Conservation (phyloP, 2,888 invertebrate genomes). For the Catocala fraxini region DNA sequence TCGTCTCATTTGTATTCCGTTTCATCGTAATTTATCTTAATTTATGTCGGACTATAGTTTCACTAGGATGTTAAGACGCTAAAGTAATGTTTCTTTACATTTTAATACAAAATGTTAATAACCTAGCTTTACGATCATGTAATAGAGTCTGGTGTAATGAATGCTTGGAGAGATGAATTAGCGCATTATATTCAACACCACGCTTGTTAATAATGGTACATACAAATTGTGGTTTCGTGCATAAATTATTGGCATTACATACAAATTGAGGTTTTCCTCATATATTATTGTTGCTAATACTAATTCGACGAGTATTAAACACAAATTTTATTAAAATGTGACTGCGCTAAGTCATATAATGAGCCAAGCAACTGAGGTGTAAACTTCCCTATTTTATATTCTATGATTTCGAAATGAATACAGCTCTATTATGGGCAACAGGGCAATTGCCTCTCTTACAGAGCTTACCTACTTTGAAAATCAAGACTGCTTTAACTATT, state of each 20-base stretch:
- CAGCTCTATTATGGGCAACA: too few relatives aligned
- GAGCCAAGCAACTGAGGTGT: not conserved
- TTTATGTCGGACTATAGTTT: constrained; percentile 26
- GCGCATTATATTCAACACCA: constrained; percentile 26
- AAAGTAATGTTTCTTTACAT: constrained; percentile 13
- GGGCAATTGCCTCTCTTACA: too few relatives aligned
- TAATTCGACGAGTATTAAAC: too few relatives aligned
- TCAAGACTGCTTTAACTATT: too few relatives aligned
- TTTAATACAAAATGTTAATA: constrained; percentile 18
- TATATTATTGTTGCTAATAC: constrained; percentile 15
- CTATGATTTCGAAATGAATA: not conserved
- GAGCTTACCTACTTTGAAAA: too few relatives aligned
- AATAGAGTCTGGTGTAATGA: constrained; percentile 13
- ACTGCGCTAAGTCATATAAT: not conserved
- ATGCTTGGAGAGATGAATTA: constrained; percentile 2
- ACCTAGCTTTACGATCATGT: constrained; percentile 13
- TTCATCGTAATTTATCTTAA: constrained; percentile 29
- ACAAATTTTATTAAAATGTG: constrained; percentile 5
- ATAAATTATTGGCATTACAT: constrained; percentile 11
- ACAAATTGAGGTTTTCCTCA: constrained; percentile 13
- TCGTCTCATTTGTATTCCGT: constrained; percentile 36
- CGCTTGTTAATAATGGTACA: constrained; percentile 21
- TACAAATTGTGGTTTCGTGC: constrained; percentile 19
- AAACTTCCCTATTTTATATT: not conserved
- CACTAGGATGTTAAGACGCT: constrained; percentile 14